These are phyloP conservation scores for Nicator chloris DNA, from an alignment of 2,113 vertebrate species.

Conservation along the genomic window DNA sequence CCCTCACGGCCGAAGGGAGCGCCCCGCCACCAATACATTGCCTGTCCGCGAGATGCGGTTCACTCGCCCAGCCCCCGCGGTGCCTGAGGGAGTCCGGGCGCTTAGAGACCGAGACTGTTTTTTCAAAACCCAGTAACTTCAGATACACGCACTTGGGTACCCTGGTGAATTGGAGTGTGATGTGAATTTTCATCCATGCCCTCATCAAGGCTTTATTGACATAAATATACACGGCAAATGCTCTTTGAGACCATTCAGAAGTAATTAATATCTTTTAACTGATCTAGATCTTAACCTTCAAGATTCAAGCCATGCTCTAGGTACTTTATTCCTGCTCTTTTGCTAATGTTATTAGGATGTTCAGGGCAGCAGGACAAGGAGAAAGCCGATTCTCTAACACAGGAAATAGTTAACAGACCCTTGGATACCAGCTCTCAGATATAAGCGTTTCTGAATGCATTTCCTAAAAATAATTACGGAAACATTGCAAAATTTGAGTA, in stretches of 20 bases:
- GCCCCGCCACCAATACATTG: neutral
- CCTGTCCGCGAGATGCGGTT: neutral
- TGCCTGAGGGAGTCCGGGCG: neutral
- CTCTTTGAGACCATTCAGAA: conserved; percentile 36
- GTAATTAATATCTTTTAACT: conserved; percentile 46
- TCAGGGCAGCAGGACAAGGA: neutral
- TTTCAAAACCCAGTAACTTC: neutral
- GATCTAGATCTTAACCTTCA: conserved; percentile 26
- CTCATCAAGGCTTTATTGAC: conserved; percentile 25
- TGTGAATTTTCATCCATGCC: conserved; percentile 8
- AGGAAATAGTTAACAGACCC: neutral
- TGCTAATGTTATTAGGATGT: neutral
- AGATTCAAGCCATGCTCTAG: neutral
- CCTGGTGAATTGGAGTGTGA: neutral
- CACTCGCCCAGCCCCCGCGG: neutral
- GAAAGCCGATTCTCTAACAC: neutral
- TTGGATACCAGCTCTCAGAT: neutral
- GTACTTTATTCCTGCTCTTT: conserved; percentile 5
- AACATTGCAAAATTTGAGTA: neutral
- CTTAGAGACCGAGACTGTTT: neutral
- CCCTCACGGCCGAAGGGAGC: neutral
- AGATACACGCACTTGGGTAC: neutral
- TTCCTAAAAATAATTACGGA: neutral
- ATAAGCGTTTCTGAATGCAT: neutral
- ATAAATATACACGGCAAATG: conserved; percentile 4